Base-by-base conservation (phyloP, 1,140 invertebrate genomes). In the Trichoplusia ni region DNA sequence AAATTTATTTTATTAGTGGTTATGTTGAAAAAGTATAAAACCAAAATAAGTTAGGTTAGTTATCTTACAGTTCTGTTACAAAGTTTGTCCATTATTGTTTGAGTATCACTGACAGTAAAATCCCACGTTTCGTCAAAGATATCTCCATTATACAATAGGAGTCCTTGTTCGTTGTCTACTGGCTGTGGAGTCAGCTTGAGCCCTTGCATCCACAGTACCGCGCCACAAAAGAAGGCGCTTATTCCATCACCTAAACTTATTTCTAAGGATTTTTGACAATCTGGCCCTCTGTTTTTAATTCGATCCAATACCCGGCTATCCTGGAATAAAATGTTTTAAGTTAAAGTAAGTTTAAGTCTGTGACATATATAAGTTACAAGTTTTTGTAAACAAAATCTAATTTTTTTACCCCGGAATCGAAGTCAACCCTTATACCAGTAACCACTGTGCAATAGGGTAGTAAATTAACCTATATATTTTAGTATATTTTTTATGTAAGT, bases 61-160 rank as follows among this genome's bases (percentile, higher is more conserved):
- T 21, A 29, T 63, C 66, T 73, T 72, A 82, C 81, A 21, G 14
- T 19, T 21, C 31, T 25, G 27, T 77, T 51, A 33, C 35, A 67
- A 14, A 90, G 64, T 68, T 77, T 84, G 7, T 81, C 58, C 69
- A 84, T 71, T 38, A 89, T 74, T n/a, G 69, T 49, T 49, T 74
- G 14, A 18, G 89, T 87, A 56, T 89, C 86, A 73, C 80, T 79
- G 13, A 68, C 29, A n/a, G 51, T 53, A 31, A 11, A 64, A 40
- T 75, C 61, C 83, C 82, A 86, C 7, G 64, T 67, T n/a, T 81
- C 62, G 66, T 90, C 76, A 78, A 86, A 91, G 27, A 91, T 82
- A 77, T 91, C 90, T 46, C 90, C 90, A 82, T 91, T 91, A 62
- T 81, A 91, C 14, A 91, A 65, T 23, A 91, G 70, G 29, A 85